Base-by-base conservation (phyloP, 2,113 vertebrate genomes). In the Chionis minor region DNA sequence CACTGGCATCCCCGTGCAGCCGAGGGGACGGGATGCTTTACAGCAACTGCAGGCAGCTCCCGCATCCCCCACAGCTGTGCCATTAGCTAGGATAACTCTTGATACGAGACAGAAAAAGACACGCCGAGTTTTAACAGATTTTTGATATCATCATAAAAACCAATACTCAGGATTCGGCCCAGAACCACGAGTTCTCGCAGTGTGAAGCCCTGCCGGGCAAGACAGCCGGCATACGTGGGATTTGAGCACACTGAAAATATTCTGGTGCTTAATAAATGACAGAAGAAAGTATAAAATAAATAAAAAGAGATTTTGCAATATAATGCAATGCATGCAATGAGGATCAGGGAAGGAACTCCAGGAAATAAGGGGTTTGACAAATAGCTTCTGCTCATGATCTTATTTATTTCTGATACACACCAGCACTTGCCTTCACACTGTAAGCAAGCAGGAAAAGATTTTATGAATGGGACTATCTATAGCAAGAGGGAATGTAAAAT, bases 241-340 rank as follows among this genome's bases (percentile, higher is more conserved):
- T 96, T 87, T 91, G 77, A 97, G 90, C 90, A 74, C 79, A 27
- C 83, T 63, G 81, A 30, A 97, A 96, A 97, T 90, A 96, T 94
- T 97, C 96, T 93, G 97, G 94, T 97, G 78, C 94, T 96, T 97
- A 96, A 97, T 96, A 97, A 96, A 96, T 73, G 90, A 88, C 90
- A 96, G 87, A 94, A 93, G 81, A 95, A 95, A 97, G 94, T 88
- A 73, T 62, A 88, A 91, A 71, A 42, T 40, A 49, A 47, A 94
- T 86, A 44, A 24, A 38, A 63, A 86, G 78, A 96, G 94, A 94
- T 96, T 96, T 94, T 95, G 95, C 96, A 92, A 93, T 87, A 81
- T 92, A 97, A 97, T 88, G 95, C 63, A 66, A 95, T 86, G 92
- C 95, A 91, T 90, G 65, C 96, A 95, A 96, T 94, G 94, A 95